These are phyloP conservation scores for Lophotriccus pileatus DNA, from an alignment of 2,797 vertebrate genomes.

Conservation along the genomic window DNA sequence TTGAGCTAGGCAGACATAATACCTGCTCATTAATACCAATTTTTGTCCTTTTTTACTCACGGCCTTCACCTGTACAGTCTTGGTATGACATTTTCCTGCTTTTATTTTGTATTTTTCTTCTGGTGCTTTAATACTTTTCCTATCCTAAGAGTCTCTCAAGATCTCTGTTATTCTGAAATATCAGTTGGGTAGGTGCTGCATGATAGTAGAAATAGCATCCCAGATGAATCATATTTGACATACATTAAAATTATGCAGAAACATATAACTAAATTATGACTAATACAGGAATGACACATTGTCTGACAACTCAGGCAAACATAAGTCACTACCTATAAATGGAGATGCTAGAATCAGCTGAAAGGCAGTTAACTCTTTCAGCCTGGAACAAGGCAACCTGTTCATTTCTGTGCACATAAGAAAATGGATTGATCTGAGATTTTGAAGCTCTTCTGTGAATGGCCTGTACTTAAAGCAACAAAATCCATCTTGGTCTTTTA, in stretches of 20 bases:
- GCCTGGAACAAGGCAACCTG: not conserved
- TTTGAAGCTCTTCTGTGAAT: not conserved
- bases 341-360: not conserved
- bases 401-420: not conserved
- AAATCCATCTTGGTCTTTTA: not conserved
- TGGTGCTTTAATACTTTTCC: not conserved
- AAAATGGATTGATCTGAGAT: not conserved
- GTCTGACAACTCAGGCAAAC: conserved; percentile 11
- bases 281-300: conserved; percentile 40
- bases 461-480: not conserved
- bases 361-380: conserved; percentile 7
- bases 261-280: conserved; percentile 14
- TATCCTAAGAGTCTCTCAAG: not conserved
- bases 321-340: not conserved
- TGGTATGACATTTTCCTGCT: not conserved
- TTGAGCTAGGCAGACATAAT: not conserved
- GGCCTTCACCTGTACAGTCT: not conserved
- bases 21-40: not conserved
- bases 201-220: not conserved
- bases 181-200: not conserved
- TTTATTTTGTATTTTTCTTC: not conserved
- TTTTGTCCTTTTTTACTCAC: not conserved
- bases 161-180: not conserved
- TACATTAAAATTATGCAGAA: conserved; percentile 8
- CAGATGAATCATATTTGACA: conserved; percentile 31